Evolutionary conservation across 2,888 invertebrate species (phyloP).

Genomic region (Epirrhoe alternata): DNA sequence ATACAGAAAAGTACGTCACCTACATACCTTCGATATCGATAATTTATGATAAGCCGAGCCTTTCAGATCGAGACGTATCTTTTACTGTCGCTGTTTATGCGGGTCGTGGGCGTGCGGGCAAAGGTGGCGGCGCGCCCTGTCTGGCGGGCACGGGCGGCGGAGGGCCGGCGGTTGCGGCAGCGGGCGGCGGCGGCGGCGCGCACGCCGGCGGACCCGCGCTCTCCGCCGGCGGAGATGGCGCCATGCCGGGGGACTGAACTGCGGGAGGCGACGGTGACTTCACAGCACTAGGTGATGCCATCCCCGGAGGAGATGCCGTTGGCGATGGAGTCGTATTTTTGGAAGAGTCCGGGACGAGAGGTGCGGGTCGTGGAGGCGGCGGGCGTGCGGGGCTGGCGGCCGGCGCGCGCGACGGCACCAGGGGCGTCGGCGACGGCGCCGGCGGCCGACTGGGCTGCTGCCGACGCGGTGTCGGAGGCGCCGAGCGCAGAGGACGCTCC

Average conservation of each 20-base stretch:
- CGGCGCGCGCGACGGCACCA: slow-evolving; percentile 75
- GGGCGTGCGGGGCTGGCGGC: slow-evolving; percentile 81
- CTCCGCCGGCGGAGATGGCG: slow-evolving; percentile 69
- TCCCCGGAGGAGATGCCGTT: slow-evolving; percentile 52
- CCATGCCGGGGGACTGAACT: slow-evolving; percentile 50
- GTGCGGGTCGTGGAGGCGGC: slow-evolving; percentile 86
- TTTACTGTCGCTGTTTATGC: slow-evolving; percentile 37
- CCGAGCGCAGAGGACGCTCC: slow-evolving; percentile 73
- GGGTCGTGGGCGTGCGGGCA: slow-evolving; percentile 86
- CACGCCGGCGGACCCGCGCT: slow-evolving; percentile 65
- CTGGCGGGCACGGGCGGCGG: slow-evolving; percentile 83
- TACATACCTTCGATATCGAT: neutral
- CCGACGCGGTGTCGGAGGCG: slow-evolving; percentile 79
- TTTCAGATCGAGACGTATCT: slow-evolving; percentile 10
- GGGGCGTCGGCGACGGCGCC: slow-evolving; percentile 84
- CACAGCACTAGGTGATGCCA: slow-evolving; percentile 10
- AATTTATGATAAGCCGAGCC: slow-evolving; percentile 5
- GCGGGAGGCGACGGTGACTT: slow-evolving; percentile 64
- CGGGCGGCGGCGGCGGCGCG: slow-evolving; percentile 82
- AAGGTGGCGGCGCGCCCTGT: slow-evolving; percentile 87
- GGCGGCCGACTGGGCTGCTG: slow-evolving; percentile 87
- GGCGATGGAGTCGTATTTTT: slow-evolving; percentile 42
- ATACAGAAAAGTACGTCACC: neutral
- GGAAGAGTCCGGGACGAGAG: slow-evolving; percentile 82
- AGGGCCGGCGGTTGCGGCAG: slow-evolving; percentile 71